Evolutionary conservation across 2,113 vertebrate genomes (phyloP), one percentile per base, ranked within the genome.

Genomic region (Psephotus haematonotus): DNA sequence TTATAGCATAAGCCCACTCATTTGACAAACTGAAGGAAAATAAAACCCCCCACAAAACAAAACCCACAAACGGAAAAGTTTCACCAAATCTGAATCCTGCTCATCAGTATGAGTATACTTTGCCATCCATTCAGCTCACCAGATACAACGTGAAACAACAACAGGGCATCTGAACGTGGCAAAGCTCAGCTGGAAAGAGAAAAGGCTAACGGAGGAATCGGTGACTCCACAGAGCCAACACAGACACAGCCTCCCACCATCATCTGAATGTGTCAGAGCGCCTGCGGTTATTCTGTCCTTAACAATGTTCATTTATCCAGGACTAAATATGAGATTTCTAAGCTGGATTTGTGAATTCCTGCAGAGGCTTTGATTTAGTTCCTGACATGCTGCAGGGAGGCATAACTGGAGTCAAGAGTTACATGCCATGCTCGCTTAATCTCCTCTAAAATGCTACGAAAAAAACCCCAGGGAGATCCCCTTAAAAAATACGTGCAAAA

Each of bases 281-380:
- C 83, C 88, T 27, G 37, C 4, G 1, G 64, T 68, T 83, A 88
- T 27, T 50, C 82, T 65, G 31, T 35, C 88, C 90, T 84, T n/a
- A n/a, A 59, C 83, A 83, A 60, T 29, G 47, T 35, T 78, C 82
- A 89, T 88, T 91, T 96, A 94, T 79, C 77, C 82, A 27, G 86
- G 86, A 71, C 77, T 76, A 86, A 88, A 92, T 82, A 94, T 87
- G 59, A 90, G 81, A 91, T 83, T 91, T 80, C 78, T 95, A 93
- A 96, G 92, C 86, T 81, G 82, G 71, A 91, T 95, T 92, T 96
- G 68, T 33, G 90, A 96, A 96, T 92, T 95, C 92, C 94, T 82
- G 82, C 86, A 67, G 59, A 90, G 78, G 59, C 81, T 97, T 97
- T 97, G 75, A 96, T 95, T 95, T 85, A 72, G 92, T 64, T 92